These are phyloP conservation scores for Neosilurus hyrtlii DNA, from an alignment of 2,797 vertebrate genomes.

Conservation along the genomic window DNA sequence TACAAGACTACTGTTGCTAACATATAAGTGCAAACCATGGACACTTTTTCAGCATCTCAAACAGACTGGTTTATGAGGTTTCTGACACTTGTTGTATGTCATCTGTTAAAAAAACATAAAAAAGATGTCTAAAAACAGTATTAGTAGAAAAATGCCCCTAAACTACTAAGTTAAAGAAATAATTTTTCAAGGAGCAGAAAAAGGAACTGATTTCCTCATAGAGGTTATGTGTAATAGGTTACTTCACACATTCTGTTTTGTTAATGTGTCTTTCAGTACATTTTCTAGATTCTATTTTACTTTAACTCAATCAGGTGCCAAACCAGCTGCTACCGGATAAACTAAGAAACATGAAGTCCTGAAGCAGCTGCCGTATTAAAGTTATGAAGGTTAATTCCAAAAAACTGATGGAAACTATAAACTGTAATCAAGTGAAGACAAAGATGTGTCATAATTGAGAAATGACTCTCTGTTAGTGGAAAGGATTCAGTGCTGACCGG, in stretches of 20 bases:
- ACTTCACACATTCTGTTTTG: slow-evolving; percentile 17
- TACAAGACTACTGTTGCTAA: neutral
- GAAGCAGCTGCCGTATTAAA: neutral
- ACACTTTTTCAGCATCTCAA: neutral
- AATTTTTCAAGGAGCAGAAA: neutral
- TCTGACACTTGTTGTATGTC: neutral
- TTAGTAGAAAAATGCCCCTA: neutral
- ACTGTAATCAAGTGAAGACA: neutral
- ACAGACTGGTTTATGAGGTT: neutral
- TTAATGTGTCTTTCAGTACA: slow-evolving; percentile 38
- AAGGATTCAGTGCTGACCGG: neutral
- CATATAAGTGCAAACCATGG: neutral
- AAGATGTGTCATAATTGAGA: neutral
- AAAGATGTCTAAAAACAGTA: neutral
- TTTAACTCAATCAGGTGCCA: slow-evolving; percentile 22
- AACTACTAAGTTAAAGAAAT: neutral
- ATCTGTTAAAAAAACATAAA: neutral
- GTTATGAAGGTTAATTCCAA: neutral
- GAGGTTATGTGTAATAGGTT: slow-evolving; percentile 30
- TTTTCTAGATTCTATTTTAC: neutral
- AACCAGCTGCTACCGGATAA: neutral
- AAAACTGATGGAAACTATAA: neutral
- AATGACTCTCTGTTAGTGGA: neutral
- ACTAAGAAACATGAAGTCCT: neutral
- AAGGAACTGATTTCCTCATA: neutral